Base-by-base conservation (phyloP, 2,113 vertebrate genomes). In the Chionis minor region DNA sequence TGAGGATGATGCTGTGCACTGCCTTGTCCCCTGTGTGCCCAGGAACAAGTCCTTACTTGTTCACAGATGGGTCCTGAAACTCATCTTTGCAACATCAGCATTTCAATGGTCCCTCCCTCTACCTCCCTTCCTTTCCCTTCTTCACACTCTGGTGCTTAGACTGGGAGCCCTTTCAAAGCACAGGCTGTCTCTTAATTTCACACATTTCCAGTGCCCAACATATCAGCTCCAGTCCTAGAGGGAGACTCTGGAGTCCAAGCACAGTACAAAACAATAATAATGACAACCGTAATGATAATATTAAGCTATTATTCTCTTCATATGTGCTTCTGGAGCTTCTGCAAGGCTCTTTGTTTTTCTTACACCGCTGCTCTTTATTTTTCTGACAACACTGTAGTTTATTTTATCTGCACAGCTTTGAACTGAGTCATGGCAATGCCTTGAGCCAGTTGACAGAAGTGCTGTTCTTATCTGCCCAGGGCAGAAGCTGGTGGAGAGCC, bases 391-490 rank as follows among this genome's bases (percentile, higher is more conserved):
- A 33, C 26, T 47, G 26, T 54, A n/a, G 59, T 40, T 84, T 81
- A 74, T 91, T 95, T 90, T 92, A 63, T 89, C 81, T 91, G 28
- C 75, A 33, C 38, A 35, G 35, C 38, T 92, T 79, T 80, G 49
- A 94, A 96, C 42, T 91, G 92, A 95, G 94, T 92, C 91, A 85
- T 73, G 74, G 35, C n/a, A 78, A 26, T 59, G 86, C 66, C 66
- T 77, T 10, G 22, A 71, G 51, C 38, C 54, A 44, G 9, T 78
- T 91, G 82, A 62, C 80, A 65, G 35, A 73, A 77, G 16, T 26
- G 17, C 32, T 20, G 9, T n/a, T 75, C 77, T 97, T 96, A 97
- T 97, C 96, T 92, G 72, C 49, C 38, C 9, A 8, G 27, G 83
- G 87, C 97, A 96, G 92, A 94, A 92, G 67, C 85, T 52, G 17